phyloP scores from a whole-genome alignment of 2,888 invertebrate genomes.

The Entomobrya multifasciata region DNA sequence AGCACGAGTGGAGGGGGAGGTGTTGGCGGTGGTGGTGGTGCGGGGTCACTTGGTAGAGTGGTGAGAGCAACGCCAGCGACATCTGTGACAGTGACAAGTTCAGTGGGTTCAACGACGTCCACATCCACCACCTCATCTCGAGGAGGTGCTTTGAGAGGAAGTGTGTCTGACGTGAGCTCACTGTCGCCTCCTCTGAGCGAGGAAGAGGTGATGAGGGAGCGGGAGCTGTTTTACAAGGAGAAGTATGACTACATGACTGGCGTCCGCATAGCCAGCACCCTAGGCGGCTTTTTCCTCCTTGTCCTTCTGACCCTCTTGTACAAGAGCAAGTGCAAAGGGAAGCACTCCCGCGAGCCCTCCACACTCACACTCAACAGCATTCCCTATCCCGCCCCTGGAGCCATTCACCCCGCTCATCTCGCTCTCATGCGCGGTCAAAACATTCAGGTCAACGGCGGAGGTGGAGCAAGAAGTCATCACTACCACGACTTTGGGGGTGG shows the following conservation, averaged over 20 bases:
- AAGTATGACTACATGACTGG: conserved; percentile 97
- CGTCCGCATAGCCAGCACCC: conserved; percentile 93
- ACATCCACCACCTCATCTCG: not conserved
- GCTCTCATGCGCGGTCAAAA: conserved; percentile 43
- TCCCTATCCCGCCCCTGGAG: conserved; percentile 28
- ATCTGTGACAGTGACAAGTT: not conserved
- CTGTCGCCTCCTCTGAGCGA: not conserved
- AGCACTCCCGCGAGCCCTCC: conserved; percentile 67
- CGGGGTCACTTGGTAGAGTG: too few species aligned
- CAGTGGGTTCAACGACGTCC: not conserved
- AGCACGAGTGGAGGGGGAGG: not conserved
- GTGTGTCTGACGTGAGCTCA: not conserved
- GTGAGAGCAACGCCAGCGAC: conserved; percentile 4
- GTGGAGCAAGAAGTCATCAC: too few species aligned
- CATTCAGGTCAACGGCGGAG: conserved; percentile 59
- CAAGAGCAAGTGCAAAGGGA: conserved; percentile 87
- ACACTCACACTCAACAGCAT: conserved; percentile 37
- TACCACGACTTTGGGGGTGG: conserved; percentile 52
- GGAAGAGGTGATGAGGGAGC: conserved; percentile 82
- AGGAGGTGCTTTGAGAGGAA: not conserved
- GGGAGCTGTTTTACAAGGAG: conserved; percentile 91
- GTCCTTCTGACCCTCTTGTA: conserved; percentile 95
- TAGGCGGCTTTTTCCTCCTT: conserved; percentile 94
- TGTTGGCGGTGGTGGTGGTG: not conserved
- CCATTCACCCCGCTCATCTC: conserved; percentile 22